Evolutionary conservation across 2,888 invertebrate genomes (phyloP).

Genomic region (Penaeus monodon): DNA sequence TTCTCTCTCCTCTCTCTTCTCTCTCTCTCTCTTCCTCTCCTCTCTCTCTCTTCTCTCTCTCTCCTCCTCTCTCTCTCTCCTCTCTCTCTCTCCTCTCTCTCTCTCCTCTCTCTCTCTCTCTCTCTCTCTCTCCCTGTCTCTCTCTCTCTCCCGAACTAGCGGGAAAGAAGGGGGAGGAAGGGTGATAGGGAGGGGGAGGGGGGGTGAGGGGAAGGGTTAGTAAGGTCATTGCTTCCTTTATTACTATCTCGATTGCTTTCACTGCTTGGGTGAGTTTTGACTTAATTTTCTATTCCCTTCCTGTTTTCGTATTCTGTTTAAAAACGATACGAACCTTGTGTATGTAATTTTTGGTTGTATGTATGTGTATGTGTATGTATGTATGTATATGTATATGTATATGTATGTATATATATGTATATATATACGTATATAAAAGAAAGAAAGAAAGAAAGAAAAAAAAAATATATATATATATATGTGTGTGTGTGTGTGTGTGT

Average conservation of each 20-base stretch:
- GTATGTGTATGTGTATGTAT: background rate
- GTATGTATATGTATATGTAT: background rate
- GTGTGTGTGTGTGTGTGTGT: no score
- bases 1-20: no score
- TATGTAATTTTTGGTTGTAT: background rate
- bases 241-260: no score
- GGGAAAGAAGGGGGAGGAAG: background rate
- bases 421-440: no score
- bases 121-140: background rate
- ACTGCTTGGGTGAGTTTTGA: no score
- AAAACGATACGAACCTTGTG: no score
- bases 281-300: no score
- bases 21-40: background rate
- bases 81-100: background rate
- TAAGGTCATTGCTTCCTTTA: no score
- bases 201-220: no score
- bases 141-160: background rate
- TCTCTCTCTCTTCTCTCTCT: background rate
- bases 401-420: background rate
- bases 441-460: no score
- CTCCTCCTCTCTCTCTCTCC: background rate
- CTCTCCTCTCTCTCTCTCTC: background rate
- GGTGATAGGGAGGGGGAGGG: background rate
- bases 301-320: no score
- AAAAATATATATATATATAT: no score